These are phyloP conservation scores for Bombycilla garrulus DNA, from an alignment of 2,113 vertebrate genomes.

Conservation along the genomic window DNA sequence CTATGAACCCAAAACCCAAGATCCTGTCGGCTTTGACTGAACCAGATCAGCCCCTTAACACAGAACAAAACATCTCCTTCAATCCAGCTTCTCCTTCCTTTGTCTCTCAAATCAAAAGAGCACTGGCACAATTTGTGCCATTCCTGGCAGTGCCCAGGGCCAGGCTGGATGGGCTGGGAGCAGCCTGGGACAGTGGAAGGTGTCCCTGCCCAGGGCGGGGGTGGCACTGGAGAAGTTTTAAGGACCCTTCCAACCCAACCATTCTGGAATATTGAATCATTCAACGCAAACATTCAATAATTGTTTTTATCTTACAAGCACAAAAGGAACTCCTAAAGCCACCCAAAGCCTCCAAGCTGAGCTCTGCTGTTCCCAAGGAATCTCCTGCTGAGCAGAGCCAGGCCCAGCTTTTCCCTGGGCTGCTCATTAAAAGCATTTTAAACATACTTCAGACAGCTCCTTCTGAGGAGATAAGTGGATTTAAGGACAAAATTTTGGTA, in stretches of 20 bases:
- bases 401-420: neutral
- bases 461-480: neutral
- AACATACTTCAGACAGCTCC: neutral
- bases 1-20: neutral
- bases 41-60: neutral
- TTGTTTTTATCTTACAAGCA: neutral
- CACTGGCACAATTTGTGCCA: neutral
- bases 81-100: neutral
- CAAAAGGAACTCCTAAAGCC: neutral
- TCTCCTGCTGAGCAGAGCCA: neutral
- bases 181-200: fast-evolving
- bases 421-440: neutral
- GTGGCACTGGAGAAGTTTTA: neutral
- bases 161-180: neutral
- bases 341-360: neutral
- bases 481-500: neutral
- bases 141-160: neutral
- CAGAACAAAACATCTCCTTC: neutral
- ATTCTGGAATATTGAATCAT: neutral
- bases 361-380: neutral
- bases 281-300: neutral
- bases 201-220: neutral
- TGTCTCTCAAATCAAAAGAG: neutral
- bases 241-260: neutral
- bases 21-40: neutral